phyloP scores from a whole-genome alignment of 2,888 invertebrate genomes.

The Ditula angustiorana region DNA sequence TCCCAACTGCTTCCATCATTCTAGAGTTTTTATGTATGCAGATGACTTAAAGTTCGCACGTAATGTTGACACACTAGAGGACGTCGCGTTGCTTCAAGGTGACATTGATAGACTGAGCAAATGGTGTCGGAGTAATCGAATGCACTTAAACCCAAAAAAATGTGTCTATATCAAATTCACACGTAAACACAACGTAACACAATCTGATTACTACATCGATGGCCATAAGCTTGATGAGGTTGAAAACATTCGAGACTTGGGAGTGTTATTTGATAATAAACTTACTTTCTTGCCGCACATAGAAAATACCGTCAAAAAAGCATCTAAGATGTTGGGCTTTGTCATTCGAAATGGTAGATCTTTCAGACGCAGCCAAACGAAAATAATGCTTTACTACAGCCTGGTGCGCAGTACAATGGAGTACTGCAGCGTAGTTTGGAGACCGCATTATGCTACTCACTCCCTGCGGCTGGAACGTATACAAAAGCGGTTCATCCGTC shows the following conservation, averaged over 20 bases:
- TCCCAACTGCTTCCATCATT: background rate
- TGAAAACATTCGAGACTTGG: background rate
- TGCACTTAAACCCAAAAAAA: background rate
- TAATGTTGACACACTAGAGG: background rate
- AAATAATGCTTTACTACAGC: too few relatives aligned
- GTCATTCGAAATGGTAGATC: too few relatives aligned
- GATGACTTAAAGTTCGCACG: background rate
- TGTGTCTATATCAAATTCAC: background rate
- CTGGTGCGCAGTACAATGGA: too few relatives aligned
- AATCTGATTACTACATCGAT: background rate
- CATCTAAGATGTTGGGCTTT: too few relatives aligned
- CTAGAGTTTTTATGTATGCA: background rate
- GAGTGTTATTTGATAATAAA: slow-evolving; percentile 3
- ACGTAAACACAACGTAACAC: too few relatives aligned
- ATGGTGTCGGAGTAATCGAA: background rate
- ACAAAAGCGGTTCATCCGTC: too few relatives aligned
- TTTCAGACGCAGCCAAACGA: too few relatives aligned
- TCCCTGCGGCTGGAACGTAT: too few relatives aligned
- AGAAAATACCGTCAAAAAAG: background rate
- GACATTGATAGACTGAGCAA: background rate
- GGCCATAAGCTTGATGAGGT: background rate
- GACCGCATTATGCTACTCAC: too few relatives aligned
- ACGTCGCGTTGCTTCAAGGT: background rate
- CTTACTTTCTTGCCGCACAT: background rate
- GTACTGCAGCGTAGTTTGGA: too few relatives aligned